A percentile compares a stretch with the other conserved stretches of the same genome.
phyloP scores from a whole-genome alignment of 2,797 vertebrate genomes.

The Phataginus tetradactyla region DNA sequence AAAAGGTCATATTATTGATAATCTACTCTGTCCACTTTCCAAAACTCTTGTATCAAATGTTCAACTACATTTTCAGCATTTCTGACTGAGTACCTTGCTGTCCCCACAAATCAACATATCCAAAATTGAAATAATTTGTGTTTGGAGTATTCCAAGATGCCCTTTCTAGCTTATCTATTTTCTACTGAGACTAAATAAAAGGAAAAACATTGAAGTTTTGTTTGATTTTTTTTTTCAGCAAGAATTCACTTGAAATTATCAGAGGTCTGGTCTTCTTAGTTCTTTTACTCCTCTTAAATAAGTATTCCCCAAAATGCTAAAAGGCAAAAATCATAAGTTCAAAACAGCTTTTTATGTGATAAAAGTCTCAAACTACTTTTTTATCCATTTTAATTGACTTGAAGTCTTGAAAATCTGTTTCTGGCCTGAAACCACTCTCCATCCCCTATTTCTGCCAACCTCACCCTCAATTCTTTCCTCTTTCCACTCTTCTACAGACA shows the following conservation, averaged over 20 bases:
- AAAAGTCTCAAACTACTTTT: background rate
- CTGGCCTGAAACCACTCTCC: background rate
- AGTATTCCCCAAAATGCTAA: background rate
- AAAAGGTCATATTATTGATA: conserved; percentile 36
- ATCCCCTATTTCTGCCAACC: background rate
- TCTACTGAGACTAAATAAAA: conserved; percentile 8
- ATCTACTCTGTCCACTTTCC: background rate
- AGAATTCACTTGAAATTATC: conserved; percentile 35
- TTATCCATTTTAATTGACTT: conserved; percentile 25
- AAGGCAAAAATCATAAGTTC: background rate
- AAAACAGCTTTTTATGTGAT: conserved; percentile 21
- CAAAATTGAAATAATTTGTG: background rate
- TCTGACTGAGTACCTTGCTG: background rate
- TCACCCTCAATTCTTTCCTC: background rate
- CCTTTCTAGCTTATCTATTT: conserved; percentile 11
- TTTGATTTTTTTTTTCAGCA: conserved; percentile 22
- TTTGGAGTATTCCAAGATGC: background rate
- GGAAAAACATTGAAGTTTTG: conserved; percentile 16
- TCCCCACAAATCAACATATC: background rate
- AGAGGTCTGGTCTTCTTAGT: background rate
- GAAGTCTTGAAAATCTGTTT: background rate
- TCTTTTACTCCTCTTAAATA: conserved; percentile 28
- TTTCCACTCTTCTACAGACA: background rate
- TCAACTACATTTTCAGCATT: background rate
- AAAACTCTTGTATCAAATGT: background rate